A percentile compares a stretch with the other conserved stretches of the same genome.
phyloP scores from a whole-genome alignment of 1,140 invertebrate species.

The Chionoecetes opilio region DNA sequence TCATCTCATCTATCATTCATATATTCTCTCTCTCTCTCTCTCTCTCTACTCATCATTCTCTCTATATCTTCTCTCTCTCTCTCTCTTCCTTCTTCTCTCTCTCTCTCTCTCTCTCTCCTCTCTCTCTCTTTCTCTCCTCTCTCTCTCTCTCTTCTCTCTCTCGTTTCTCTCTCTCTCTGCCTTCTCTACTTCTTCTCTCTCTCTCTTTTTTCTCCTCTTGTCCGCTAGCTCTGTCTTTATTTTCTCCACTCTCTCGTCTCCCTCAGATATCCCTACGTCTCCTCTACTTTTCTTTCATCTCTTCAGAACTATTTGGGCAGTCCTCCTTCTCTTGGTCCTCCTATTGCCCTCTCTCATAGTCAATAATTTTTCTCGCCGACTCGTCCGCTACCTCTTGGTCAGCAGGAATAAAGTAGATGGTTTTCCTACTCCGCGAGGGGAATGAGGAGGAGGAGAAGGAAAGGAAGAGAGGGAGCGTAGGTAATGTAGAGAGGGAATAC shows the following conservation, averaged over 20 bases:
- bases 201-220: neutral
- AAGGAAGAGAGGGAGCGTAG: neutral
- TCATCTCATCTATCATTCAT: no score
- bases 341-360: neutral
- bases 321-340: neutral
- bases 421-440: neutral
- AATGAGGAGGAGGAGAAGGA: neutral
- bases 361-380: neutral
- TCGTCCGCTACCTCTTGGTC: conserved; percentile 14
- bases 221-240: no score
- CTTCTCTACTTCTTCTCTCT: neutral
- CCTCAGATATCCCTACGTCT: neutral
- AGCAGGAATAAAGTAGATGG: neutral
- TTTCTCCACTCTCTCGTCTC: neutral
- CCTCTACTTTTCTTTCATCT: neutral
- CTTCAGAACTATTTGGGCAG: neutral
- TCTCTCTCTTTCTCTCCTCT: no score
- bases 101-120: no score
- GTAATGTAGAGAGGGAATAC: neutral
- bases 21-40: no score
- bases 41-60: no score
- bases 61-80: no score
- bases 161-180: no score
- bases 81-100: no score
- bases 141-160: no score